phyloP scores from a whole-genome alignment of 2,797 vertebrate genomes.

The Chelonia mydas region DNA sequence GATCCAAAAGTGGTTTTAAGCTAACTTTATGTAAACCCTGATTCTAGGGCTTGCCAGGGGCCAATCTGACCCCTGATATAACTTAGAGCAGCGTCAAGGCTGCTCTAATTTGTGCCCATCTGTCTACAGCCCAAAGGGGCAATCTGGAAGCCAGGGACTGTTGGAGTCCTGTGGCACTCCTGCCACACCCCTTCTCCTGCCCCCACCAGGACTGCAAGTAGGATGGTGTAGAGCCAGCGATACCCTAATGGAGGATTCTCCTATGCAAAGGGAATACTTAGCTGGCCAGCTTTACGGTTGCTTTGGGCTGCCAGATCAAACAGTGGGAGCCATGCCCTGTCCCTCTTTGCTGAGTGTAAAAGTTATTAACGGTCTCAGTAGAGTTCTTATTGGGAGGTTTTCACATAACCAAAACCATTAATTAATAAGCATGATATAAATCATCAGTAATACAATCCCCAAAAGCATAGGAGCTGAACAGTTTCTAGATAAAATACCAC shows the following conservation, averaged over 20 bases:
- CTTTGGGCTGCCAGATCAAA: not conserved
- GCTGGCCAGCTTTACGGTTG: not conserved
- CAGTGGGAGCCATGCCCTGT: too few relatives aligned
- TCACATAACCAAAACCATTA: not conserved
- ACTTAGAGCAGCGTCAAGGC: not conserved
- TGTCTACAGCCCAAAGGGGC: not conserved
- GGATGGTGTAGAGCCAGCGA: not conserved
- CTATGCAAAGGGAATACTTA: not conserved
- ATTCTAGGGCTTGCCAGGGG: not conserved
- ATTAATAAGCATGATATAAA: not conserved
- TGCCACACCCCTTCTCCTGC: not conserved
- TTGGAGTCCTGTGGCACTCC: not conserved
- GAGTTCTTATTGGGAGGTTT: not conserved
- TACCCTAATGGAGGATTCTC: not conserved
- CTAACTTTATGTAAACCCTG: not conserved
- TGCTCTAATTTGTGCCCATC: not conserved
- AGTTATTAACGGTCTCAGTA: not conserved
- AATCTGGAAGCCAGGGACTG: not conserved
- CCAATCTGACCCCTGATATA: not conserved
- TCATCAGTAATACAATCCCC: not conserved
- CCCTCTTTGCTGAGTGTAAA: not conserved
- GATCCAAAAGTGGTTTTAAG: not conserved
- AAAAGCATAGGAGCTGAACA: not conserved
- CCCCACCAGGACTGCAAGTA: not conserved
- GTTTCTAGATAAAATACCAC: slow-evolving; percentile 4